Evolutionary conservation across 2,888 invertebrate species (phyloP).

Genomic region (Troides helena): DNA sequence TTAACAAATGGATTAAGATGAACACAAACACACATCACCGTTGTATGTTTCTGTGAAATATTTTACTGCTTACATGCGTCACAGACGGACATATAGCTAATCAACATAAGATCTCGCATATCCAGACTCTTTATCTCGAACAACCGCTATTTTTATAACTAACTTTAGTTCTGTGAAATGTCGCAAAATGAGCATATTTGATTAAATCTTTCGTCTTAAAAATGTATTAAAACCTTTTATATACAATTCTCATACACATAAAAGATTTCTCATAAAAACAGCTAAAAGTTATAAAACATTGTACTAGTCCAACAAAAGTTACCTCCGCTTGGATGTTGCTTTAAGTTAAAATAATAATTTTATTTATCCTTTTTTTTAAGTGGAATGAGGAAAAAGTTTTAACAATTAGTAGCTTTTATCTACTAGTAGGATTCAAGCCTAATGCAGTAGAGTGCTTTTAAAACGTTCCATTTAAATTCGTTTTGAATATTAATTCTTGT

Average conservation of each 20-base stretch:
- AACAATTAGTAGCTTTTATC: no score
- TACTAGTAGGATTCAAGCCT: no score
- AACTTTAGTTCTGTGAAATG: slow-evolving; percentile 14
- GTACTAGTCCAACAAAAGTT: neutral
- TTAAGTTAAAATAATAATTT: neutral
- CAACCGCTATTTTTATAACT: slow-evolving; percentile 17
- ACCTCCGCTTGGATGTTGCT: neutral
- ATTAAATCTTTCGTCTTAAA: slow-evolving; percentile 13
- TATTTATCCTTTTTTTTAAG: no score
- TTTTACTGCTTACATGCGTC: slow-evolving; percentile 9
- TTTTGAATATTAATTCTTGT: neutral
- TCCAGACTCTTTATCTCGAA: slow-evolving; percentile 8
- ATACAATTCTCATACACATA: neutral
- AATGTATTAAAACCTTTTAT: neutral
- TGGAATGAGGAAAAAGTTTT: no score
- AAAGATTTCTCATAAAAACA: neutral
- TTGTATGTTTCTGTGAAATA: slow-evolving; percentile 17
- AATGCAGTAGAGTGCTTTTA: no score
- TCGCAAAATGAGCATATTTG: slow-evolving; percentile 8
- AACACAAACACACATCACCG: slow-evolving; percentile 7
- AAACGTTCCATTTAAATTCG: no score
- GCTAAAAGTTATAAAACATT: neutral
- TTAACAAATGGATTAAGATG: slow-evolving; percentile 23
- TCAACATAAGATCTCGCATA: slow-evolving; percentile 17
- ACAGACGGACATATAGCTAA: slow-evolving; percentile 4